These are phyloP conservation scores for Caenorhabditis sp. DNA, from an alignment of 2,888 invertebrate genomes.

Conservation along the genomic window DNA sequence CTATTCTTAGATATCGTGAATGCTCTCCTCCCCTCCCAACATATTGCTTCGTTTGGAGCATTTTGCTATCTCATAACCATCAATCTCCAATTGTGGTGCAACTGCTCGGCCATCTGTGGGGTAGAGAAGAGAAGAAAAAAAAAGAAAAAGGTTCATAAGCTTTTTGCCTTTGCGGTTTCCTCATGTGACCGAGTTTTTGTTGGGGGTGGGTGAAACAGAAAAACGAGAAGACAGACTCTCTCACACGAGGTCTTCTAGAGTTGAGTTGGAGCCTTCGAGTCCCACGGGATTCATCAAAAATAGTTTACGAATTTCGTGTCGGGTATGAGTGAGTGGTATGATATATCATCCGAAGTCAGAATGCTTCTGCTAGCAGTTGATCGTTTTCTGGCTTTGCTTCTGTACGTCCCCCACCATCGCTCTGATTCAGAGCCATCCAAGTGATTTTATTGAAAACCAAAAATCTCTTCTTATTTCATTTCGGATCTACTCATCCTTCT, in stretches of 20 bases:
- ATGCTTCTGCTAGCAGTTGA: too few relatives aligned
- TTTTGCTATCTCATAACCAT: constrained; percentile 12
- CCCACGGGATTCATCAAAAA: constrained; percentile 47
- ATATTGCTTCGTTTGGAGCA: neutral
- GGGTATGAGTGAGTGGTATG: constrained; percentile 19
- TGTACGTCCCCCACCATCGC: too few relatives aligned
- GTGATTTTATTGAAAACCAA: too few relatives aligned
- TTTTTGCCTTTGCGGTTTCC: constrained; percentile 19
- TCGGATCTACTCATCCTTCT: neutral
- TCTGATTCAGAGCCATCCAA: too few relatives aligned
- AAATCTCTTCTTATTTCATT: neutral
- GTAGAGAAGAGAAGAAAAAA: neutral
- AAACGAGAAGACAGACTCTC: constrained; percentile 8
- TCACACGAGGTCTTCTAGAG: constrained; percentile 49
- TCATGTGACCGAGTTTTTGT: constrained; percentile 47
- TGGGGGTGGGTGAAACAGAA: constrained; percentile 33
- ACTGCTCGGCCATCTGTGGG: constrained; percentile 3
- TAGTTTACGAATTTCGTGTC: constrained; percentile 30
- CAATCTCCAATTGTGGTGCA: constrained; percentile 10
- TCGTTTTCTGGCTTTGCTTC: too few relatives aligned
- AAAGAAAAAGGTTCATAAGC: constrained; percentile 37
- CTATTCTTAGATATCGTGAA: constrained; percentile 4
- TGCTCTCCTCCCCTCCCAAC: neutral
- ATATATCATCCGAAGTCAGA: constrained; percentile 7
- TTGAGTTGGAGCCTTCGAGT: constrained; percentile 30